Evolutionary conservation across 2,888 invertebrate genomes (phyloP).

Genomic region (Mechanitis mazaeus): DNA sequence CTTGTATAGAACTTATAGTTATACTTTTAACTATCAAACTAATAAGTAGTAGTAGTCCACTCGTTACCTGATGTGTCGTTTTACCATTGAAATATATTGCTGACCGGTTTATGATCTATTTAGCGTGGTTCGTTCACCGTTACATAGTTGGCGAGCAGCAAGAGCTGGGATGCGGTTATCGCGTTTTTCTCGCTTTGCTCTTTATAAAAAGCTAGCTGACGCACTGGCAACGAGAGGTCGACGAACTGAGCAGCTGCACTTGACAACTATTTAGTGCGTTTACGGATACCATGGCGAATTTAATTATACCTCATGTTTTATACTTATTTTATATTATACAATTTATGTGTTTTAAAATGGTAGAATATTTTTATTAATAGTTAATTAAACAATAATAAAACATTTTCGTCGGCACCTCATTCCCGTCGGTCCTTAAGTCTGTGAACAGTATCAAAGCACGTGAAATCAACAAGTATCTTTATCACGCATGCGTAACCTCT

Average conservation of each 20-base stretch:
- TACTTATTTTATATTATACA: too few species aligned
- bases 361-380: too few species aligned
- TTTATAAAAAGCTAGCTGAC: conserved; percentile 70
- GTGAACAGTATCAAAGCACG: conserved; percentile 39
- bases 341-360: too few species aligned
- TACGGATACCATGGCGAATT: conserved; percentile 19
- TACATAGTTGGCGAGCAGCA: conserved; percentile 39
- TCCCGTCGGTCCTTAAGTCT: background rate
- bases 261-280: conserved; percentile 44
- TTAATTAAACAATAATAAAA: background rate
- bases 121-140: conserved; percentile 62
- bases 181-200: conserved; percentile 69
- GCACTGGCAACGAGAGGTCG: conserved; percentile 59
- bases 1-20: conserved; percentile 40
- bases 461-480: conserved; percentile 65
- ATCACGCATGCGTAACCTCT: conserved; percentile 52
- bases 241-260: conserved; percentile 55
- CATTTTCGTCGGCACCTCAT: background rate
- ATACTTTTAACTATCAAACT: conserved; percentile 27
- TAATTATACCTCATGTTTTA: background rate
- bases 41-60: conserved; percentile 8
- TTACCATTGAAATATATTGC: conserved; percentile 51
- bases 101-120: conserved; percentile 60
- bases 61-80: conserved; percentile 22
- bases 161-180: conserved; percentile 65